Evolutionary conservation across 2,113 vertebrate genomes (phyloP).

Genomic region (Hippocampus guttulatus): DNA sequence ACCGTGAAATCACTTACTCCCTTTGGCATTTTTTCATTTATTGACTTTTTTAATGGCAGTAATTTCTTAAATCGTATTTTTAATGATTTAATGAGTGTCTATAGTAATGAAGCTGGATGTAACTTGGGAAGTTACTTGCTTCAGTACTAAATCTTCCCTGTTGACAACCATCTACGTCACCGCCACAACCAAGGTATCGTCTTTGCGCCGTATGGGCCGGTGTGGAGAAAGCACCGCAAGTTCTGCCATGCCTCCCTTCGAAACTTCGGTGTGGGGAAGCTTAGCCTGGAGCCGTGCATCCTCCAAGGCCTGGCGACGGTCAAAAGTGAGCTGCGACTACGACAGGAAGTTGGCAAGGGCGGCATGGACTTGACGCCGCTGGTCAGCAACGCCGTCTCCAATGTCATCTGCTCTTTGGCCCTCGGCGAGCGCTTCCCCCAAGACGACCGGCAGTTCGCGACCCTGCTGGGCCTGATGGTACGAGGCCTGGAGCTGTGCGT

Average conservation of each 20-base stretch:
- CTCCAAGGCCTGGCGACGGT: slow-evolving; percentile 79
- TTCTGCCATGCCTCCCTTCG: slow-evolving; percentile 88
- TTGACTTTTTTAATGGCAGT: too few relatives aligned
- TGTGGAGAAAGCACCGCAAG: slow-evolving; percentile 88
- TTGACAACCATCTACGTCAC: background rate
- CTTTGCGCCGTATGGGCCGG: slow-evolving; percentile 86
- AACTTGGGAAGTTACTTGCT: background rate
- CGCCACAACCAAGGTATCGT: slow-evolving; percentile 78
- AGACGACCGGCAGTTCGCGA: slow-evolving; percentile 79
- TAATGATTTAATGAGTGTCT: too few relatives aligned
- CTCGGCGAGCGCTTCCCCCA: slow-evolving; percentile 86
- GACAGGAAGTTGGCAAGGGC: slow-evolving; percentile 24
- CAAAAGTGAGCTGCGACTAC: slow-evolving; percentile 77
- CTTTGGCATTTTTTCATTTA: too few relatives aligned
- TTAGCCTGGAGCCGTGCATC: slow-evolving; percentile 88
- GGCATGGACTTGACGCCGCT: slow-evolving; percentile 75
- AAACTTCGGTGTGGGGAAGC: slow-evolving; percentile 86
- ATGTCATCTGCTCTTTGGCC: slow-evolving; percentile 88
- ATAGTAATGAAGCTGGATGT: background rate
- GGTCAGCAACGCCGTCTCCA: slow-evolving; percentile 83
- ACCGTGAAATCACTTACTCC: too few relatives aligned
- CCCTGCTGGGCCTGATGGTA: slow-evolving; percentile 80
- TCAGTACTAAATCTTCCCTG: background rate
- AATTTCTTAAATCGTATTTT: too few relatives aligned
- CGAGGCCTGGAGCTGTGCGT: slow-evolving; percentile 80